Evolutionary conservation across 92 coral and sea anemone species (phyloP), one percentile per base, ranked within the genome.

Genomic region (Blastomussa wellsi): DNA sequence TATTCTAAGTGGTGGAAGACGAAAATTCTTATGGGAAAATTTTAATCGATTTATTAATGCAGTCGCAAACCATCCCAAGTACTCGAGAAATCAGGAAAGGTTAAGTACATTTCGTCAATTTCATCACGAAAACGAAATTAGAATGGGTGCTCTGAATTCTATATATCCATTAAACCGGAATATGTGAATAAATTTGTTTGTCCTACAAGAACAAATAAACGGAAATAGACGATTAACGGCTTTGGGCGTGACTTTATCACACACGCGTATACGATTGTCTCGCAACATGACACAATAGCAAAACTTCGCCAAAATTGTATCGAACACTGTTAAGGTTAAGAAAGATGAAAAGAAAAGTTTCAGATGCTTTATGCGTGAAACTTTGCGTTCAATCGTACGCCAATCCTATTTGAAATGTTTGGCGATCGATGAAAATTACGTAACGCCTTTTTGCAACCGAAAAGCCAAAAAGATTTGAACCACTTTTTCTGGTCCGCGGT

Each of bases 21-120:
- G 5, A 42, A 44, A 75, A 42, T 59, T 83, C 80, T 26, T 42
- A 78, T 75, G 81, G 81, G 81, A 83, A 83, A 82, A 74, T 36
- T 70, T 53, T 35, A 47, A 70, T 36, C 42, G 37, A 71, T 5
- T 53, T 33, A 55, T 33, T 49, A 48, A 12, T 33, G 55, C 36
- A 24, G 86, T 57, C 78, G 69, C 39, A 32, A 53, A 82, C 33
- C 35, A 52, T 51, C 33, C 12, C 29, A 68, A 48, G 69, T 11
- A 82, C 72, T 51, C 6, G 31, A 70, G 38, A 37, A 71, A 33
- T 71, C 7, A 60, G 20, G 62, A 35, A 71, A 52, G 26, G 1
- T 82, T 47, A 70, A 44, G 77, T 32, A 44, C 16, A 52, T 52
- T 53, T 33, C 4, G 36, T 35, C 31, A 37, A 22, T n/a, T 68